These are phyloP conservation scores for Protonibea diacanthus DNA, from an alignment of 2,797 vertebrate genomes.

Conservation along the genomic window DNA sequence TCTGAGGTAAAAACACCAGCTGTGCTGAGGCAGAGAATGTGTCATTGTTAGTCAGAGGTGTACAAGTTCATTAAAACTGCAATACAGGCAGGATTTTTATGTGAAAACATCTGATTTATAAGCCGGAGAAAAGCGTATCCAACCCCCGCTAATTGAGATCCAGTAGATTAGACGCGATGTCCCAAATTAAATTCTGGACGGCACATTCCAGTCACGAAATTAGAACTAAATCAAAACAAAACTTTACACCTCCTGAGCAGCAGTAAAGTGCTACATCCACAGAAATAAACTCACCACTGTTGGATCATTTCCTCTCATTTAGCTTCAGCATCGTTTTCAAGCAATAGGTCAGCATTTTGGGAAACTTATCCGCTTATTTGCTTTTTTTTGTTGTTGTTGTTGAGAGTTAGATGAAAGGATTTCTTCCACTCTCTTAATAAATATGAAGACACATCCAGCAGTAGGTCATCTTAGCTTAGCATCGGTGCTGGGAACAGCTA, in stretches of 20 bases:
- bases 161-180: constrained; percentile 27
- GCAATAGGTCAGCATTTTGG: background rate
- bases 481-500: background rate
- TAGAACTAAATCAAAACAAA: constrained; percentile 27
- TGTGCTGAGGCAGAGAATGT: constrained; percentile 59
- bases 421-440: background rate
- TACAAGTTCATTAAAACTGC: constrained; percentile 55
- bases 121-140: constrained; percentile 24
- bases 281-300: background rate
- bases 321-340: background rate
- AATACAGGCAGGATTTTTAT: constrained; percentile 18
- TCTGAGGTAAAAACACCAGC: constrained; percentile 72
- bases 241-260: constrained; percentile 8
- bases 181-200: constrained; percentile 21
- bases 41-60: constrained; percentile 57
- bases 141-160: constrained; percentile 23
- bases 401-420: background rate
- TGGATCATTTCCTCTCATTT: background rate
- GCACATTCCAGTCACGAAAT: constrained; percentile 12
- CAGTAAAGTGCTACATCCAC: background rate
- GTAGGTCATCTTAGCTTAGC: constrained; percentile 1
- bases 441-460: background rate
- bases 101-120: constrained; percentile 11
- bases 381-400: background rate
- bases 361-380: no score